Evolutionary conservation across 2,797 vertebrate genomes (phyloP).

Genomic region (Leptodactylus fallax): DNA sequence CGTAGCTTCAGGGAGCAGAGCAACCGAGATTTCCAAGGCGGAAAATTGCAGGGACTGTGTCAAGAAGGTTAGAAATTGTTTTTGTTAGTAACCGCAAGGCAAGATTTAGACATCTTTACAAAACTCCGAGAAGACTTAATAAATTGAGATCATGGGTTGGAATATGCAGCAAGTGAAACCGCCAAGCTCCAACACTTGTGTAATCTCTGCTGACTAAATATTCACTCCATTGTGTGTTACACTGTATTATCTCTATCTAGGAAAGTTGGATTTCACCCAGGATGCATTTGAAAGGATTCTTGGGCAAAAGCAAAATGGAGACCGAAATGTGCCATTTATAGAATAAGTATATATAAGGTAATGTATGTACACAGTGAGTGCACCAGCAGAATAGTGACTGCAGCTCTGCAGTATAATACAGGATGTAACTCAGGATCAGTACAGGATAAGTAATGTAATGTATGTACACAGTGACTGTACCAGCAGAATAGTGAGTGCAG

Average conservation of each 20-base stretch:
- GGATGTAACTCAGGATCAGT: no score
- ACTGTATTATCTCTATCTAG: background rate
- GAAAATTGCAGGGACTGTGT: constrained; percentile 10
- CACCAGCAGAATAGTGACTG: no score
- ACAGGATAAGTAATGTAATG: no score
- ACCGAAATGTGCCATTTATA: no score
- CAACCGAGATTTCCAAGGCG: constrained; percentile 12
- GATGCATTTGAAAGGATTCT: no score
- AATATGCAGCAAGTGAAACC: background rate
- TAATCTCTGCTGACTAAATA: background rate
- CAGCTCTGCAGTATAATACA: no score
- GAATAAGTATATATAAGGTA: no score
- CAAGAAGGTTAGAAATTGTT: constrained; percentile 24
- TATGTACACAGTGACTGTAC: no score
- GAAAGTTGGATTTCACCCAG: background rate
- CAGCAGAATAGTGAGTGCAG: no score
- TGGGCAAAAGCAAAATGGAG: no score
- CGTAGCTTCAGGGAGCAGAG: constrained; percentile 7
- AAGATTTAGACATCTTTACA: constrained; percentile 30
- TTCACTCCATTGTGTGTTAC: background rate
- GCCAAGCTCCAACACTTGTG: background rate
- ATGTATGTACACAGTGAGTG: no score
- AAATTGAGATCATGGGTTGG: constrained; percentile 1
- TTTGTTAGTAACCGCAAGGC: background rate
- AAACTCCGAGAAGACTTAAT: constrained; percentile 12